Evolutionary conservation across 2,113 vertebrate genomes (phyloP).

Genomic region (Microtus richardsoni): DNA sequence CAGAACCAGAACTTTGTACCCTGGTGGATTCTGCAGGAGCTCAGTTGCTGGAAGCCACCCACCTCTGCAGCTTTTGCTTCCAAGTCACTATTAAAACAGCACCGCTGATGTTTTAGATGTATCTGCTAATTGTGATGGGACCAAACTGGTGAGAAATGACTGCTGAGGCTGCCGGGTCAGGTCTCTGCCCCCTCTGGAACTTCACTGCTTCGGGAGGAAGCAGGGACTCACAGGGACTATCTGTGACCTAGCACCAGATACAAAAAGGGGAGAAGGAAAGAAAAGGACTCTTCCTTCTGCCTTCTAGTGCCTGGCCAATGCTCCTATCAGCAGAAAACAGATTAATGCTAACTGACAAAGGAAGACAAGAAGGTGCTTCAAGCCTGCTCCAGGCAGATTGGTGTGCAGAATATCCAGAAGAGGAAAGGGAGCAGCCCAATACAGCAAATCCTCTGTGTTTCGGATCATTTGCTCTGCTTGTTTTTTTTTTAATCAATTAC

Average conservation of each 20-base stretch:
- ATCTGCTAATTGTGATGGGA: not conserved
- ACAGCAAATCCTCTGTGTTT: not conserved
- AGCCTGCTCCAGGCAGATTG: not conserved
- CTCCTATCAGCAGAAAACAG: not conserved
- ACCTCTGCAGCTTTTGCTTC: not conserved
- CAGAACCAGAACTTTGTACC: not conserved
- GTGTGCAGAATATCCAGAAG: not conserved
- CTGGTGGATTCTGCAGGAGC: not conserved
- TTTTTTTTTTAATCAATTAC: not conserved
- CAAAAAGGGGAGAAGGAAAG: not conserved
- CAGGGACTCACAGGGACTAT: not conserved
- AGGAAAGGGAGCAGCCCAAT: not conserved
- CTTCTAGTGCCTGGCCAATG: not conserved
- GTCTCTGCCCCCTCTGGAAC: not conserved
- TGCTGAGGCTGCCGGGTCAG: not conserved
- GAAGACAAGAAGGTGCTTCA: not conserved
- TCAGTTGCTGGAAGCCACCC: not conserved
- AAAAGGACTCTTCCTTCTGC: not conserved
- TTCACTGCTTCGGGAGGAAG: not conserved
- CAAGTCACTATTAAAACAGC: not conserved
- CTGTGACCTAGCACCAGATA: not conserved
- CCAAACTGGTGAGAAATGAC: too few relatives aligned
- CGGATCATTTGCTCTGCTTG: not conserved
- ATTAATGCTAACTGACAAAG: not conserved
- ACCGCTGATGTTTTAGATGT: not conserved